phyloP scores from a whole-genome alignment of 2,797 vertebrate genomes.

The Brotula barbata region DNA sequence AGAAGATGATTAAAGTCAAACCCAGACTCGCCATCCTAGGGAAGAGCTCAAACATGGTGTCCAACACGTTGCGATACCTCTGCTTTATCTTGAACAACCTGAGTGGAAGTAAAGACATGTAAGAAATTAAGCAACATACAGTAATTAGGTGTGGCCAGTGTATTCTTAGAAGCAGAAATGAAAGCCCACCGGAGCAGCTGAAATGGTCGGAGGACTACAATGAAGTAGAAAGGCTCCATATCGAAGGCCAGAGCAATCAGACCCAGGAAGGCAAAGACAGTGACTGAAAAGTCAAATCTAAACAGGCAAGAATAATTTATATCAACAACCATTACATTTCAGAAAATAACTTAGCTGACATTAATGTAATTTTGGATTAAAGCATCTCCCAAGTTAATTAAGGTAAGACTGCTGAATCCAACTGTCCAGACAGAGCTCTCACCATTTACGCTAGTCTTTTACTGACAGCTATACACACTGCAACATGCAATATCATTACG shows the following conservation, averaged over 20 bases:
- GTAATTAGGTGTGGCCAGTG: too few species aligned
- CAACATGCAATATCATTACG: background rate
- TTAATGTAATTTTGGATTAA: too few species aligned
- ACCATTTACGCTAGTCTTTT: background rate
- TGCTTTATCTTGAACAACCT: slow-evolving; percentile 97
- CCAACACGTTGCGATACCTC: slow-evolving; percentile 93
- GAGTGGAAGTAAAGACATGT: background rate
- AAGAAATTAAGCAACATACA: background rate
- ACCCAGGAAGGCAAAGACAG: slow-evolving; percentile 91
- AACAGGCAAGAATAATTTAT: slow-evolving; percentile 9
- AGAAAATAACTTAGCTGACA: too few species aligned
- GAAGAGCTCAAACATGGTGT: slow-evolving; percentile 98
- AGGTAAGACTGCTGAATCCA: slow-evolving; percentile 11
- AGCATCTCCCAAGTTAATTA: too few species aligned
- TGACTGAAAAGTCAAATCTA: slow-evolving; percentile 97
- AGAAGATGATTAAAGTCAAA: slow-evolving; percentile 95
- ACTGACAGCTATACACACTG: background rate
- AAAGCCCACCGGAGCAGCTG: slow-evolving; percentile 89
- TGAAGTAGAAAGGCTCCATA: slow-evolving; percentile 97
- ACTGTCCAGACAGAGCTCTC: slow-evolving; percentile 7
- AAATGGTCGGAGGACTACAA: slow-evolving; percentile 91
- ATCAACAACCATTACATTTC: slow-evolving; percentile 2
- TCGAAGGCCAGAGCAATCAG: slow-evolving; percentile 90
- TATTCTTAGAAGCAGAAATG: background rate
- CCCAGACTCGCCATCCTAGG: slow-evolving; percentile 97